These are phyloP conservation scores for Aphidoletes aphidimyza DNA, from an alignment of 2,888 invertebrate genomes.

Conservation along the genomic window DNA sequence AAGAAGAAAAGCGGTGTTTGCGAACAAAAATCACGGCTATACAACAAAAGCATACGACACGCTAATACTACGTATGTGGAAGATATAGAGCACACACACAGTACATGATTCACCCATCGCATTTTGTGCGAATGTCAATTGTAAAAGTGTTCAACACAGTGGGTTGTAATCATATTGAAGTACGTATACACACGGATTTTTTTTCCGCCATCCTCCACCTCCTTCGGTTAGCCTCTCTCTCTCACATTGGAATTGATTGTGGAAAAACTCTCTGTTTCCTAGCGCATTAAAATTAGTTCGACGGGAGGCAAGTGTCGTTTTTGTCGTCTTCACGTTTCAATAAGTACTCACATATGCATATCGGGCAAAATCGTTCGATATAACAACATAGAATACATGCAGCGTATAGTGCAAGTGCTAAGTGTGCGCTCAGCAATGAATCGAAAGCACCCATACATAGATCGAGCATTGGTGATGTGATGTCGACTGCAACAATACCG, in stretches of 20 bases:
- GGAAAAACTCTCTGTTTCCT: constrained; percentile 47
- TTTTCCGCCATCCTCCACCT: constrained; percentile 8
- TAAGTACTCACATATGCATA: constrained; percentile 53
- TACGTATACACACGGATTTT: neutral
- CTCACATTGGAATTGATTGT: constrained; percentile 27
- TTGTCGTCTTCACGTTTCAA: constrained; percentile 48
- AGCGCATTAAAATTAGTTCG: constrained; percentile 29
- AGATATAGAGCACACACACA: too few relatives aligned
- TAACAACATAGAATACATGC: neutral
- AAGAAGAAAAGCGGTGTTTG: too few relatives aligned
- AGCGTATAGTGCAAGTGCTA: neutral
- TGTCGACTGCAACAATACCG: constrained; percentile 54
- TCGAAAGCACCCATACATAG: neutral
- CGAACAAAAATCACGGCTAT: too few relatives aligned
- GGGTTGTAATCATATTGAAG: constrained; percentile 6
- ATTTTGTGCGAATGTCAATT: neutral
- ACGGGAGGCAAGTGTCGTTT: constrained; percentile 43
- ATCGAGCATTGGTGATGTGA: neutral
- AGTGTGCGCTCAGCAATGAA: neutral
- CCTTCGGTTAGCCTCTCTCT: too few relatives aligned
- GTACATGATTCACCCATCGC: constrained; percentile 23
- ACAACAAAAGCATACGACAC: neutral
- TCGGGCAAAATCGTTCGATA: neutral
- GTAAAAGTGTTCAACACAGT: constrained; percentile 10
- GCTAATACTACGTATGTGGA: too few relatives aligned